phyloP scores from a whole-genome alignment of 2,888 invertebrate genomes.

The Brassicogethes aeneus region DNA sequence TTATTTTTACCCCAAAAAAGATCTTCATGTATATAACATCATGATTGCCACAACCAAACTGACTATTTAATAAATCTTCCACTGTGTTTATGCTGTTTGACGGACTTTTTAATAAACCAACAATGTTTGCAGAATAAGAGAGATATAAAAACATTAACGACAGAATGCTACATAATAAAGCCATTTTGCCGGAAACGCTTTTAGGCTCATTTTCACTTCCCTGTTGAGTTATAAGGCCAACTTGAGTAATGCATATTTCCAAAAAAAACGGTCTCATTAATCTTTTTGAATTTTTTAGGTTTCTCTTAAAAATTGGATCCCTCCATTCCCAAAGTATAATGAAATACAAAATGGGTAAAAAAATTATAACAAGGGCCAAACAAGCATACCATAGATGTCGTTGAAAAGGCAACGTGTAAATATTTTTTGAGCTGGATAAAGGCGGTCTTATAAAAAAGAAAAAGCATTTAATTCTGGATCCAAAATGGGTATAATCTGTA shows the following conservation, averaged over 20 bases:
- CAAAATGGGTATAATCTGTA: conserved; percentile 48
- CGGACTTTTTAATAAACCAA: conserved; percentile 54
- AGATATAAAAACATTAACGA: conserved; percentile 49
- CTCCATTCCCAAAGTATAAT: conserved; percentile 21
- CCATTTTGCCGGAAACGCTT: conserved; percentile 39
- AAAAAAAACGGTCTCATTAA: conserved; percentile 7
- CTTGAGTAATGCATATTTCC: conserved; percentile 30
- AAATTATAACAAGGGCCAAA: conserved; percentile 37
- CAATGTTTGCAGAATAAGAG: conserved; percentile 57
- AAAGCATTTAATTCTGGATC: conserved; percentile 43
- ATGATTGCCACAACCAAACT: conserved; percentile 50
- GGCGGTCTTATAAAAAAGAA: conserved; percentile 59
- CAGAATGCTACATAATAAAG: conserved; percentile 22
- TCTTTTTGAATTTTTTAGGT: background rate
- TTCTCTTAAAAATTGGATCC: conserved; percentile 5
- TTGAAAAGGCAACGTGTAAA: conserved; percentile 54
- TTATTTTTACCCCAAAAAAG: too few relatives aligned
- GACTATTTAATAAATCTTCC: conserved; percentile 46
- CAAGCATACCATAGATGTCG: conserved; percentile 51
- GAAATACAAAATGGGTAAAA: conserved; percentile 15
- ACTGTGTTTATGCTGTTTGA: conserved; percentile 46
- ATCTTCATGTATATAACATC: conserved; percentile 40
- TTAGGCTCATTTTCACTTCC: conserved; percentile 36
- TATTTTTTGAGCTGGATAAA: conserved; percentile 52
- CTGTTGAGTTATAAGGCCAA: conserved; percentile 42